Percentiles rank a stretch among this genome's conserved stretches.
phyloP scores from a whole-genome alignment of 1,140 invertebrate genomes.

The Drosophila busckii region DNA sequence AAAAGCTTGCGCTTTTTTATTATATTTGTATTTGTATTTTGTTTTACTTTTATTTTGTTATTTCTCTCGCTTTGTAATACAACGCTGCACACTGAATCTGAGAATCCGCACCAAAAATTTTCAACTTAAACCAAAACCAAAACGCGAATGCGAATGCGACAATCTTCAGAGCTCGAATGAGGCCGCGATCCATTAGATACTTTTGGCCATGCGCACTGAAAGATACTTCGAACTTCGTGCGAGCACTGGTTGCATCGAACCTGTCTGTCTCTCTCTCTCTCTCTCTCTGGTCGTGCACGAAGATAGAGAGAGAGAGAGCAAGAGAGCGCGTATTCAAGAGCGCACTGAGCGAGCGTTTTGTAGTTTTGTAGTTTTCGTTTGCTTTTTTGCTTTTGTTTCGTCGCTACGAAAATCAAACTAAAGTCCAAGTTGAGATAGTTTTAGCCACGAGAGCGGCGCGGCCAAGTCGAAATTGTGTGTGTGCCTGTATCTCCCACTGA shows the following conservation, averaged over 20 bases:
- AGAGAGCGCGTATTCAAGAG: no score
- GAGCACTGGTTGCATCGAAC: no score
- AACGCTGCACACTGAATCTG: slow-evolving; percentile 29
- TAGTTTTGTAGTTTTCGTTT: slow-evolving; percentile 3
- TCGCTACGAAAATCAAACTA: slow-evolving; percentile 63
- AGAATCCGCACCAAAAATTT: no score
- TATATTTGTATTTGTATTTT: no score
- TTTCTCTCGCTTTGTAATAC: slow-evolving; percentile 42
- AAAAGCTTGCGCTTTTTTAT: slow-evolving; percentile 10
- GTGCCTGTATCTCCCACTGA: slow-evolving; percentile 57
- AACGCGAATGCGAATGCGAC: slow-evolving; percentile 39
- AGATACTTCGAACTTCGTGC: no score
- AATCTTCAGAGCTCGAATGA: slow-evolving; percentile 47
- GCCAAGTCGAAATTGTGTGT: slow-evolving; percentile 5
- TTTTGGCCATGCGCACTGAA: no score
- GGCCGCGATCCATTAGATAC: no score
- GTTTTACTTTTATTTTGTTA: no score
- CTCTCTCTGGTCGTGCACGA: slow-evolving; percentile 9
- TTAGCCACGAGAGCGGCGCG: slow-evolving; percentile 17
- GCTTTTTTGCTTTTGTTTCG: slow-evolving; percentile 32
- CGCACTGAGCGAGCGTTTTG: slow-evolving; percentile 7
- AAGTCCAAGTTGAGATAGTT: slow-evolving; percentile 45
- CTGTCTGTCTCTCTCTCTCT: slow-evolving; percentile 25
- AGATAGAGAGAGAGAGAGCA: slow-evolving; percentile 35
- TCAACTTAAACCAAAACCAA: no score